Evolutionary conservation across 2,888 invertebrate genomes (phyloP).

Genomic region (Flabesymbios commensalis): DNA sequence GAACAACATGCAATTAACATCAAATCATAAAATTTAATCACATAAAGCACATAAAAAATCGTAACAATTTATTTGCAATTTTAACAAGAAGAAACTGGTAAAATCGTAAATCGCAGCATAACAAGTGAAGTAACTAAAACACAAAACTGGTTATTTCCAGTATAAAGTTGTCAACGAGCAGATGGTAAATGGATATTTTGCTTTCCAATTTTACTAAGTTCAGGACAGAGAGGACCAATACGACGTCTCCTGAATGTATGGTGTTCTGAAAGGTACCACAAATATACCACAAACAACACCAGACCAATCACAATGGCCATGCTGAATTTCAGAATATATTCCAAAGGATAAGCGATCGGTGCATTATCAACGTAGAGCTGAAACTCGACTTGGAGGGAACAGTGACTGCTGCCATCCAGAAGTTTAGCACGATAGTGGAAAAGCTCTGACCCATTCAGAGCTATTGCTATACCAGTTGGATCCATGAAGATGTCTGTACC

Average conservation of each 20-base stretch:
- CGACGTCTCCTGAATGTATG: neutral
- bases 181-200: too few relatives aligned
- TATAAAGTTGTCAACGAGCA: too few relatives aligned
- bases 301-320: conserved; percentile 1
- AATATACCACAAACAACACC: neutral
- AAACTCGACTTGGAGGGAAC: conserved; percentile 3
- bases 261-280: conserved; percentile 2
- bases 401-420: neutral
- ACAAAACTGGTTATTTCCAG: too few relatives aligned
- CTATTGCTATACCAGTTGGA: neutral
- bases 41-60: too few relatives aligned
- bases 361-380: neutral
- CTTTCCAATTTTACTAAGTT: neutral
- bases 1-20: too few relatives aligned
- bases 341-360: conserved; percentile 3
- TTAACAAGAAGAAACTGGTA: too few relatives aligned
- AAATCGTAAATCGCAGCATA: too few relatives aligned
- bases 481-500: too few relatives aligned
- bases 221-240: neutral
- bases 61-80: too few relatives aligned
- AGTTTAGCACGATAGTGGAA: conserved; percentile 2
- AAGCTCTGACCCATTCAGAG: conserved; percentile 3
- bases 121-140: too few relatives aligned
- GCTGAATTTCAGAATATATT: neutral
- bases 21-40: too few relatives aligned